These are phyloP conservation scores for Bombylius discolor DNA, from an alignment of 2,888 invertebrate genomes.

Conservation along the genomic window DNA sequence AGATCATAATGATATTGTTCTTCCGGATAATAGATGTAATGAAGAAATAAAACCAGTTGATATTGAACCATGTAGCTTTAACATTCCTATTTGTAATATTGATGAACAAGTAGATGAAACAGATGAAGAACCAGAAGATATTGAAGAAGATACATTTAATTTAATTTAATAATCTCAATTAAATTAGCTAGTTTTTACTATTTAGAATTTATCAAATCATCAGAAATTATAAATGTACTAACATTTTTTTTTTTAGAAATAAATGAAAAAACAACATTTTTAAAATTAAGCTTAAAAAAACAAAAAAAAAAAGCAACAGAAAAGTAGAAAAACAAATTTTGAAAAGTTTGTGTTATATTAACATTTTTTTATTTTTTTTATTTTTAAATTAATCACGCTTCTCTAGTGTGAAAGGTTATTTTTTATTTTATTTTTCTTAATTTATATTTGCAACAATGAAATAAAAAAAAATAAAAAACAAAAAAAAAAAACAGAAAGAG, in stretches of 20 bases:
- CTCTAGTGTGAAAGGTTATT: not conserved
- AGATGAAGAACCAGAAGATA: not conserved
- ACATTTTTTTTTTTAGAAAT: not conserved
- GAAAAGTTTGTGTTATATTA: not conserved
- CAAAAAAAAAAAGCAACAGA: not conserved
- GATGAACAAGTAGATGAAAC: slow-evolving; percentile 16
- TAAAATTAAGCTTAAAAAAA: not conserved
- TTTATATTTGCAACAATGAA: no score
- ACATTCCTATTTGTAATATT: slow-evolving; percentile 27
- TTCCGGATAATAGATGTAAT: slow-evolving; percentile 62
- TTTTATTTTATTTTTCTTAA: not conserved
- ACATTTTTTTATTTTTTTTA: not conserved
- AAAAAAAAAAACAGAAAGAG: no score
- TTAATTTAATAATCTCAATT: not conserved
- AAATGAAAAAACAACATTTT: not conserved
- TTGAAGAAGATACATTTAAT: not conserved
- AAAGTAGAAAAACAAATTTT: not conserved
- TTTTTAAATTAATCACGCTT: not conserved
- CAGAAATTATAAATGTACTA: not conserved
- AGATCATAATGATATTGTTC: slow-evolving; percentile 61
- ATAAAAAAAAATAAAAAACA: no score
- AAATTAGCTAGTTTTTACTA: not conserved
- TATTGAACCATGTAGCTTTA: slow-evolving; percentile 47
- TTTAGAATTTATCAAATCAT: not conserved
- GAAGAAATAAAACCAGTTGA: slow-evolving; percentile 50